Base-by-base conservation (phyloP, 2,113 vertebrate genomes). In the Spermophilus dauricus region DNA sequence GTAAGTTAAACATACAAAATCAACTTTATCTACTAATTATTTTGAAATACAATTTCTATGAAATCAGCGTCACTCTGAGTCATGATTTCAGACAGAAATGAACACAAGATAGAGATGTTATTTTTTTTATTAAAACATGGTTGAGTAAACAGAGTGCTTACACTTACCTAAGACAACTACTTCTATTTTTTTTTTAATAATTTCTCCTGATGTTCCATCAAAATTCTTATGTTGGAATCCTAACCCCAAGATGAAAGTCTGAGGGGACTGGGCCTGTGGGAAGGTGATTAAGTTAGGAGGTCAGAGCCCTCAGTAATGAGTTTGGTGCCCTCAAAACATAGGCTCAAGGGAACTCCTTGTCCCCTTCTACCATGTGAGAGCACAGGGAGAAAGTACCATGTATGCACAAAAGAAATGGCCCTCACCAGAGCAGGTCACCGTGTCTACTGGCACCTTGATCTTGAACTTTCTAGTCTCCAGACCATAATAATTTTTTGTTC, bases 81-180 rank as follows among this genome's bases (percentile, higher is more conserved):
- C 24, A 63, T 93, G 18, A 32, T 73, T 95, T 96, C 78, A 84
- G 89, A 75, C 34, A 95, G 56, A 97, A 96, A 96, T 86, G 4
- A 51, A 97, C 91, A 72, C 13, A 72, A 95, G 24, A 1, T 34
- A 89, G 45, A 77, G 22, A 48, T 0, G 5, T 5, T 5, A 0
- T 92, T 93, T 94, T 56, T 86, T 94, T 61, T 84, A 34, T 37
- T 77, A 67, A 58, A 58, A 39, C 30, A 32, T 94, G 3, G 39
- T 2, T 88, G 82, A 90, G 39, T 72, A 28, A 95, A 42, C 48
- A 91, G 22, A 93, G 8, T 86, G 5, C 81, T 34, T 28, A 56
- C 0, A 39, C 88, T 39, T 8, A 39, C 34, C 0, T 0, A 16
- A 4, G 2, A 65, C 11, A 97, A 42, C 0, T 42, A 32, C 0